phyloP scores from a whole-genome alignment of 2,888 invertebrate species.

The Agonum fuliginosum region DNA sequence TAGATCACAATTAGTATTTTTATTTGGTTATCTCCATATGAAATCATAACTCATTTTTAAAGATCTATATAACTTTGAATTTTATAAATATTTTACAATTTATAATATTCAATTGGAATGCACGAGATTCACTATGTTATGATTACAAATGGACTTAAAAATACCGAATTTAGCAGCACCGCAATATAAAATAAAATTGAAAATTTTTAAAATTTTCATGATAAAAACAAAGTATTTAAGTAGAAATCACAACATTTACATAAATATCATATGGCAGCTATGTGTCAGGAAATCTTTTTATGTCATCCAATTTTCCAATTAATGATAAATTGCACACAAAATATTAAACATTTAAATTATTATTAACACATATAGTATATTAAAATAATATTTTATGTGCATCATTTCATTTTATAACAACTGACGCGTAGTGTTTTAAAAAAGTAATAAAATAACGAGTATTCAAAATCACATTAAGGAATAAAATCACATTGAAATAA shows the following conservation, averaged over 20 bases:
- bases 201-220: conserved; percentile 32
- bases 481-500: conserved; percentile 53
- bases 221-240: conserved; percentile 5
- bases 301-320: conserved; percentile 16
- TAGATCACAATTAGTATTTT: conserved; percentile 56
- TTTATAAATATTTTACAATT: conserved; percentile 25
- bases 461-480: conserved; percentile 54
- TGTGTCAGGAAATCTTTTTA: conserved; percentile 51
- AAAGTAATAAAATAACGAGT: conserved; percentile 51
- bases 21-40: conserved; percentile 47
- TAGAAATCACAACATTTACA: conserved; percentile 58
- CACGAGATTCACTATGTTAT: conserved; percentile 5
- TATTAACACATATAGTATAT: conserved; percentile 12
- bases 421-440: background rate
- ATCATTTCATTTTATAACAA: conserved; percentile 28
- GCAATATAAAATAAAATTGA: conserved; percentile 11
- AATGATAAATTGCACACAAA: conserved; percentile 53
- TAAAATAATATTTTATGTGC: conserved; percentile 14
- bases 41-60: conserved; percentile 34
- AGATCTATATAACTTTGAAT: background rate
- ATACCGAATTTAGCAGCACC: conserved; percentile 3
- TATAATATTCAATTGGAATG: conserved; percentile 29
- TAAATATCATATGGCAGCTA: conserved; percentile 59
- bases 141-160: conserved; percentile 40
- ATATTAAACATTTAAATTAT: conserved; percentile 40